Conservation (phyloP, 2,888 invertebrate species). For the Rhopalosiphum nymphaeae region DNA sequence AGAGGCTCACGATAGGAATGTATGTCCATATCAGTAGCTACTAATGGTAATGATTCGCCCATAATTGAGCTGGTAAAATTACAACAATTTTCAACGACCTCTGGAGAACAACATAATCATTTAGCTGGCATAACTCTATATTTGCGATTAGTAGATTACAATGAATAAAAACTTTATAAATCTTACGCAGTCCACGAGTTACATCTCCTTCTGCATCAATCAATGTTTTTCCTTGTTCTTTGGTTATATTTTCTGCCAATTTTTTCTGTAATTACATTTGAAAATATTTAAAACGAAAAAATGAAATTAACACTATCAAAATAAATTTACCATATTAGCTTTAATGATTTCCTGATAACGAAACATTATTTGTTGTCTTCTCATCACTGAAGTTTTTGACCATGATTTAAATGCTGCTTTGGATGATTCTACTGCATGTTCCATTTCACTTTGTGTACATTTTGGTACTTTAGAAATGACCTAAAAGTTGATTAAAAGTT, state of each 20-base stretch:
- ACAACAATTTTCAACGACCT: slow-evolving; percentile 97
- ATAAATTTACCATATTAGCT: slow-evolving; percentile 79
- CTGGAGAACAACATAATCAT: slow-evolving; percentile 71
- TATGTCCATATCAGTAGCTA: slow-evolving; percentile 97
- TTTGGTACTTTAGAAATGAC: slow-evolving; percentile 86
- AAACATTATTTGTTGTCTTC: slow-evolving; percentile 90
- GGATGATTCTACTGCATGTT: slow-evolving; percentile 87
- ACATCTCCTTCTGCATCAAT: slow-evolving; percentile 99
- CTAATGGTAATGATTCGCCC: slow-evolving; percentile 87
- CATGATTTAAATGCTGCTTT: slow-evolving; percentile 83
- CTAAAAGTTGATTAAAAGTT: slow-evolving; percentile 66
- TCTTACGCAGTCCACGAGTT: slow-evolving; percentile 94
- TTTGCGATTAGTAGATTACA: background rate
- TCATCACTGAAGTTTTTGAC: slow-evolving; percentile 91
- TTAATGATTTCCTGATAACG: slow-evolving; percentile 87
- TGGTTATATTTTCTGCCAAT: slow-evolving; percentile 91
- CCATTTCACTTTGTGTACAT: slow-evolving; percentile 89
- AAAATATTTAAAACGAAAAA: background rate
- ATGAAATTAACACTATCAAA: background rate
- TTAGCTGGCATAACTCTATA: background rate
- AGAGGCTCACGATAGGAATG: slow-evolving; percentile 91
- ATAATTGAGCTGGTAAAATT: slow-evolving; percentile 91
- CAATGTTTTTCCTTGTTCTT: slow-evolving; percentile 97
- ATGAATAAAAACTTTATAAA: slow-evolving; percentile 58
- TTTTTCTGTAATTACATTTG: slow-evolving; percentile 73